These are phyloP conservation scores for Xanthia togata DNA, from an alignment of 2,888 invertebrate genomes.

Conservation along the genomic window DNA sequence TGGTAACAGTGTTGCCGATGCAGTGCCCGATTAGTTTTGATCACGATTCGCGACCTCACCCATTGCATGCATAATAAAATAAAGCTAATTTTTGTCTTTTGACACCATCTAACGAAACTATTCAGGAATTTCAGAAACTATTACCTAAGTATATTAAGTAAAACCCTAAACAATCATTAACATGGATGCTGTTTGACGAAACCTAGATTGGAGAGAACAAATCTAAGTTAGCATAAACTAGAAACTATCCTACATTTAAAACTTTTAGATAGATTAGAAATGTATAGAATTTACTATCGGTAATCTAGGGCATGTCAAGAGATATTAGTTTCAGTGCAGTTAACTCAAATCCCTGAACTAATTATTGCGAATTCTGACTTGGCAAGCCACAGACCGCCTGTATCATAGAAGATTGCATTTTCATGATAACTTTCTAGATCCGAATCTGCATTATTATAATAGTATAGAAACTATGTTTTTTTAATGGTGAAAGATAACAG, in stretches of 20 bases:
- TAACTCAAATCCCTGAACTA: slow-evolving; percentile 59
- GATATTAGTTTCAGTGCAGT: slow-evolving; percentile 51
- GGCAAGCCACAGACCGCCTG: slow-evolving; percentile 37
- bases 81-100: not conserved
- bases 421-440: slow-evolving; percentile 24
- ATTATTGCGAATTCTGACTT: slow-evolving; percentile 54
- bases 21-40: not conserved
- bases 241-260: not conserved
- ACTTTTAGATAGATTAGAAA: not conserved
- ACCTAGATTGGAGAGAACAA: not conserved
- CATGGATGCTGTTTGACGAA: not conserved
- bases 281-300: slow-evolving; percentile 26
- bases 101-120: not conserved
- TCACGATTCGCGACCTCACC: not conserved
- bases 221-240: not conserved
- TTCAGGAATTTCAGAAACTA: not conserved
- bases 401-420: slow-evolving; percentile 49
- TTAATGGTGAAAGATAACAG: not conserved
- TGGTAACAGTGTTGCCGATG: not conserved
- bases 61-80: not conserved
- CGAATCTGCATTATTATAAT: slow-evolving; percentile 8
- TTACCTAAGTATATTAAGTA: not conserved
- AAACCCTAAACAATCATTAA: not conserved
- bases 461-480: not conserved
- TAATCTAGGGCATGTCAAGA: slow-evolving; percentile 46